Evolutionary conservation across 2,797 vertebrate species (phyloP), one percentile per base, ranked within the genome.

Genomic region (Taenioides sp.): DNA sequence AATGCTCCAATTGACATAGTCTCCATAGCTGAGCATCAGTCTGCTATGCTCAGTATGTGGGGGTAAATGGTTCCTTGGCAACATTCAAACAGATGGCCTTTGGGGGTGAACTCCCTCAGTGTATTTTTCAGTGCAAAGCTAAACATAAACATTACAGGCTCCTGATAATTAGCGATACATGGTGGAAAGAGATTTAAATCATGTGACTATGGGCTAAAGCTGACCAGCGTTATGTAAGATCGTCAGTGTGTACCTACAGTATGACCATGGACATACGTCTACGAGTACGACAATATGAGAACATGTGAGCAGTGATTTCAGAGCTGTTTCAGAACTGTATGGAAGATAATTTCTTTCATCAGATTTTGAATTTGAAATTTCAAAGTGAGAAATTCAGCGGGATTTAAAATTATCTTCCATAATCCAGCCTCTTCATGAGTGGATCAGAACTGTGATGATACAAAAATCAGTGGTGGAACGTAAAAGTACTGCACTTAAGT

Each of bases 131-230:
- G 50, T 74, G 69, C 67, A 76, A 86, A 89, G 71, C 75, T 83
- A 65, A 78, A 76, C 59, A 67, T 72, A 83, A 89, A 80, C 52
- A 88, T 87, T 83, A 78, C 68, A 23, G 63, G 76, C 71, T 77
- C 72, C 73, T 50, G 63, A 69, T 85, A 79, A 90, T 84, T 71
- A 76, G 73, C 54, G 43, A 50, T 23, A 84, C 74, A 83, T 86
- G 82, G 78, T 92, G 79, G 87, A 88, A 88, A 80, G 71, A 82
- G 88, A 88, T 91, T 92, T 84, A 73, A 84, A 84, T 91, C 88
- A 91, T 83, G 82, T 78, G 80, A 87, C 73, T 58, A 20, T 78
- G 75, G 5, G 58, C 74, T 82, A 87, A 81, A 88, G 85, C 79
- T 65, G 7, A 55, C 55, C 63, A 43, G 64, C 69, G 69, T 92